Evolutionary conservation across 2,113 vertebrate species (phyloP).

Genomic region (Phyllostomus discolor): DNA sequence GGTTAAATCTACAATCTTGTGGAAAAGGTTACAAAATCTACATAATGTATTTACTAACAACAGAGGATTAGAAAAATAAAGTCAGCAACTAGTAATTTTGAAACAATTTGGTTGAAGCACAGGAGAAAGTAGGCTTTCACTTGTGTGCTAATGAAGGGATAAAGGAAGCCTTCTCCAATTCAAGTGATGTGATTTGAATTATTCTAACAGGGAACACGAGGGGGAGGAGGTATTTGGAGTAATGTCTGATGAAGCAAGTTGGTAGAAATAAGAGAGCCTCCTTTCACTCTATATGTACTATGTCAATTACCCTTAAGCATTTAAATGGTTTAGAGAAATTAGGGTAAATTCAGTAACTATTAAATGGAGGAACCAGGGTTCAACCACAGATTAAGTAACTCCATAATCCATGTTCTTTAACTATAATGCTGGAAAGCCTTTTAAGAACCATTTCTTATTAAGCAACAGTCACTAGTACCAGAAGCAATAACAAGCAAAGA

Average conservation of each 20-base stretch:
- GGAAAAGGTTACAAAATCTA: constrained; percentile 10
- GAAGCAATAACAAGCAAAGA: not conserved
- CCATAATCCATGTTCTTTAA: not conserved
- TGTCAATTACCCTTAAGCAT: not conserved
- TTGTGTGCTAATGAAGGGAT: not conserved
- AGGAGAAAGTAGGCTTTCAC: not conserved
- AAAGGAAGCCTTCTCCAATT: not conserved
- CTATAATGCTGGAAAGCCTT: not conserved
- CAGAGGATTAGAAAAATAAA: constrained; percentile 12
- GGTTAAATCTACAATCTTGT: constrained; percentile 7
- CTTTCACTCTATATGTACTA: constrained; percentile 12
- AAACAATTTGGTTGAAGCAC: not conserved
- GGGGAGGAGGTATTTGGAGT: not conserved
- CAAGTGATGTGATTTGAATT: not conserved
- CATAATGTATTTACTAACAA: constrained; percentile 21
- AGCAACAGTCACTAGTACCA: not conserved
- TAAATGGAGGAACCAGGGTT: not conserved
- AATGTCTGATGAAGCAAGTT: not conserved
- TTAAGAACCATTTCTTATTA: not conserved
- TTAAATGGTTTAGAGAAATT: not conserved
- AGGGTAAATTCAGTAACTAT: not conserved
- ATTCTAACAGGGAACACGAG: not conserved
- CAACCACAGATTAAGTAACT: not conserved
- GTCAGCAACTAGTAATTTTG: not conserved
- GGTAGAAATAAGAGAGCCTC: not conserved